Evolutionary conservation across 1,140 invertebrate species (phyloP).

Genomic region (Nasonia giraulti): DNA sequence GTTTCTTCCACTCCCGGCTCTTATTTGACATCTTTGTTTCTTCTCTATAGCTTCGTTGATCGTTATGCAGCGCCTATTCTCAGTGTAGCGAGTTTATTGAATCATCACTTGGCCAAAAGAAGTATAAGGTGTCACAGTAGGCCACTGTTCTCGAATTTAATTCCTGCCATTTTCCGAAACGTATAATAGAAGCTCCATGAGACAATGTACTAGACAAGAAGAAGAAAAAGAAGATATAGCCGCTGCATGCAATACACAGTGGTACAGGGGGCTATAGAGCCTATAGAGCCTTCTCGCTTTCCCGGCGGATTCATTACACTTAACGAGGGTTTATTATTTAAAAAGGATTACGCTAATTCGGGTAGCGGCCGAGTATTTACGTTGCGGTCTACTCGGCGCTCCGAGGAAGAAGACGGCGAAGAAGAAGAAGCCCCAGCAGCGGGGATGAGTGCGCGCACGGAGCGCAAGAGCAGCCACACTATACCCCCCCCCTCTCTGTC

Average conservation of each 20-base stretch:
- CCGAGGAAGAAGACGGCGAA: not conserved
- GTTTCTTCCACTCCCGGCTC: not conserved
- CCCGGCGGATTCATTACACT: constrained; percentile 63
- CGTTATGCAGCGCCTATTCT: too few relatives aligned
- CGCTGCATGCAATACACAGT: too few relatives aligned
- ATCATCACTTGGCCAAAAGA: too few relatives aligned
- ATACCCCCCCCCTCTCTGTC: not conserved
- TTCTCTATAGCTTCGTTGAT: constrained; percentile 5
- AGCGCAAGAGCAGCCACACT: not conserved
- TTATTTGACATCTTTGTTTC: constrained; percentile 45
- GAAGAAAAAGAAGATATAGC: not conserved
- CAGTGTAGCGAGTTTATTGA: too few relatives aligned
- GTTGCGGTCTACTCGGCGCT: constrained; percentile 43
- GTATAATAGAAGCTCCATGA: too few relatives aligned
- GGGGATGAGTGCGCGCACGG: not conserved
- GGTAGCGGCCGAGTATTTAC: constrained; percentile 54
- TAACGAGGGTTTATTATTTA: constrained; percentile 66
- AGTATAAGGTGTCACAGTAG: too few relatives aligned
- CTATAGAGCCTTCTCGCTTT: constrained; percentile 27
- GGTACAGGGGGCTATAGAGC: not conserved
- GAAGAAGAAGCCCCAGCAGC: not conserved
- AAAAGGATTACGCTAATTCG: constrained; percentile 66
- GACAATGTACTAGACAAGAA: too few relatives aligned
- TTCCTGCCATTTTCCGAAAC: too few relatives aligned
- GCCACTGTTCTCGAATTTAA: too few relatives aligned